A percentile compares a stretch with the other conserved stretches of the same genome.
Evolutionary conservation across 2,888 invertebrate species (phyloP).

Genomic region (Cactoblastis cactorum): DNA sequence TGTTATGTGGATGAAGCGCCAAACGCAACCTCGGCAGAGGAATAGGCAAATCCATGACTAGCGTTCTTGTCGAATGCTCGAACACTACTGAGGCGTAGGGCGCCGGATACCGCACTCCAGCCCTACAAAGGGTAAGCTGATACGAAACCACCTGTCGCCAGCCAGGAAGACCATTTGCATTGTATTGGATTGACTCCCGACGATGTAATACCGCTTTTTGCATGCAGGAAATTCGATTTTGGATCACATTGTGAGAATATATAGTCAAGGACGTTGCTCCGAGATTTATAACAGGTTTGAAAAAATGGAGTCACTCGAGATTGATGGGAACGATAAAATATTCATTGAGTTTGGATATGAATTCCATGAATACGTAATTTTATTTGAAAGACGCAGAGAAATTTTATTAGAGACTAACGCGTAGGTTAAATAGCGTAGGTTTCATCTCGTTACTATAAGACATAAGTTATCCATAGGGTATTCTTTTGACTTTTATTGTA

Average conservation of each 20-base stretch:
- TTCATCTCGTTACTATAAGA: too few species aligned
- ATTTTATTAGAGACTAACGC: too few species aligned
- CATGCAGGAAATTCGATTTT: slow-evolving; percentile 2
- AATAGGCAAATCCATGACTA: slow-evolving; percentile 51
- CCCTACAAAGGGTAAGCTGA: slow-evolving; percentile 43
- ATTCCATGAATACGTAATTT: neutral
- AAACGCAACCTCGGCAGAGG: slow-evolving; percentile 65
- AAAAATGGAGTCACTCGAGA: neutral
- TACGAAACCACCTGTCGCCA: slow-evolving; percentile 40
- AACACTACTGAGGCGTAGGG: slow-evolving; percentile 17
- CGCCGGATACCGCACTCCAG: slow-evolving; percentile 33
- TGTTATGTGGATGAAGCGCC: slow-evolving; percentile 66
- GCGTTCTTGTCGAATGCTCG: slow-evolving; percentile 42
- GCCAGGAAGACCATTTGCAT: slow-evolving; percentile 18
- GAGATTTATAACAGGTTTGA: slow-evolving; percentile 3
- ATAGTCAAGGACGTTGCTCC: slow-evolving; percentile 6
- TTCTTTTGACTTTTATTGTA: too few species aligned
- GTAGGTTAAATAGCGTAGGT: too few species aligned
- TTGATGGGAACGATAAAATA: neutral
- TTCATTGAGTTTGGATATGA: neutral
- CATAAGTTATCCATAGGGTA: too few species aligned
- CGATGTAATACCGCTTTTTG: neutral
- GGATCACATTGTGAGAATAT: slow-evolving; percentile 10
- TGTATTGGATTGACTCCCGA: slow-evolving; percentile 9
- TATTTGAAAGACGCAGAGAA: too few species aligned